phyloP scores from a whole-genome alignment of 2,888 invertebrate species.

The Drosophila longiperda region DNA sequence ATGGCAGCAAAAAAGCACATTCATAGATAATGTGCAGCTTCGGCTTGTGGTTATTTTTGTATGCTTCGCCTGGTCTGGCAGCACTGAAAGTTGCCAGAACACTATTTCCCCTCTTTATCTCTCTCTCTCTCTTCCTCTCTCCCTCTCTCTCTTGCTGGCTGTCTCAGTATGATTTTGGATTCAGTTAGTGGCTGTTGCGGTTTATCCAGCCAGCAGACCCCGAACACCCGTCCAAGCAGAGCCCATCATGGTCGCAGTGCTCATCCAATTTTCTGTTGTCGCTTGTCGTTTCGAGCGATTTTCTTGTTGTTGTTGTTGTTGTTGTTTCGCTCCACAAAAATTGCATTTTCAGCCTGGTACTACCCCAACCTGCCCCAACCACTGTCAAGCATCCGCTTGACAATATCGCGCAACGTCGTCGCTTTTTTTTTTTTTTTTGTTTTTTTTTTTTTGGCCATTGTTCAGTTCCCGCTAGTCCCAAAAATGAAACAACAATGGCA shows the following conservation, averaged over 20 bases:
- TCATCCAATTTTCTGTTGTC: constrained; percentile 79
- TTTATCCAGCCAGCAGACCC: constrained; percentile 25
- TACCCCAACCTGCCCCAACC: constrained; percentile 8
- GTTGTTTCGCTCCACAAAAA: constrained; percentile 70
- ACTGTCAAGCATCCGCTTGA: constrained; percentile 50
- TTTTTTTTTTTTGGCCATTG: constrained; percentile 53
- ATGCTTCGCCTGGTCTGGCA: constrained; percentile 74
- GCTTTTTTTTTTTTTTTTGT: constrained; percentile 53
- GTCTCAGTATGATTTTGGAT: constrained; percentile 43
- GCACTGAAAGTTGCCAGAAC: constrained; percentile 32
- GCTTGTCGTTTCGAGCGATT: constrained; percentile 55
- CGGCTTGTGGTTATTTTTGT: constrained; percentile 78
- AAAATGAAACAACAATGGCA: constrained; percentile 35
- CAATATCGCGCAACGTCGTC: constrained; percentile 77
- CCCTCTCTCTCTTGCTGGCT: neutral
- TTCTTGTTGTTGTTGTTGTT: constrained; percentile 12
- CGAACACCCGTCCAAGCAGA: neutral
- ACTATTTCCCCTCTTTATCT: constrained; percentile 12
- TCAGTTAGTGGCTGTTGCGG: constrained; percentile 35
- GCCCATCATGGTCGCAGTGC: constrained; percentile 39
- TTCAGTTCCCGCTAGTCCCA: constrained; percentile 42
- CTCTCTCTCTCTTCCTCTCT: neutral
- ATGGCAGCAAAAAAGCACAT: constrained; percentile 52
- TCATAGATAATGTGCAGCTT: constrained; percentile 81
- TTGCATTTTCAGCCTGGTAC: constrained; percentile 67